Base-by-base conservation (phyloP, 2,797 vertebrate genomes). In the Buceros bicornis region DNA sequence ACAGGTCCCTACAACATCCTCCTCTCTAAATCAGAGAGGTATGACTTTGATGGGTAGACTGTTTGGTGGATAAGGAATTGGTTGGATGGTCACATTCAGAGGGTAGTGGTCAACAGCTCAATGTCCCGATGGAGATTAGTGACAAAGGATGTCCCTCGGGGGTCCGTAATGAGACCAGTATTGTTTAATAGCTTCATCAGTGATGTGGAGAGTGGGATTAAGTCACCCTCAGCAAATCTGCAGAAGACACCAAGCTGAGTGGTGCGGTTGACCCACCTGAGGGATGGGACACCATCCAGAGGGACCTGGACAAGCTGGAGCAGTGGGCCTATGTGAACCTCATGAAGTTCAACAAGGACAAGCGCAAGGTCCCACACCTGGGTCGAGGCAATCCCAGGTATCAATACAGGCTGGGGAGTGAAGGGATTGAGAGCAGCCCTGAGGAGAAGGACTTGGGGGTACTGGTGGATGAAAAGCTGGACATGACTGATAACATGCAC, bases 321-420 rank as follows among this genome's bases (percentile, higher is more conserved):
- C 81, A 21, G 21, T 42, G 45, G 25, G 24, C 17, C 11, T 15
- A 10, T 9, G 10, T 28, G 43, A 80, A 62, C 9, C 22, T 57
- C 22, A 31, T 13, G 33, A 84, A n/a, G 29, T 53, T 78, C 33
- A 64, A 42, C 10, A 56, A 50, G 9, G 21, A 16, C 35, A 72
- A 60, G 20, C 12, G 14, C 25, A 72, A 47, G 37, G 17, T 53
- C 37, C 28, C 74, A 16, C 61, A 60, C 11, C 22, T 56, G 31
- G 4, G 11, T 37, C 1, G 1, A 3, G 48, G 50, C 16, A 74
- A 56, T 4, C 11, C 16, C 6, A 1, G 2, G 9, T 51, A 65
- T 25, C 51, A 45, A 21, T 25, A 78, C 28, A 13, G 8, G 4
- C 53, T 45, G 17, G 12, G 8, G 13, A 12, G 40, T 47, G 19